A percentile compares a stretch with the other conserved stretches of the same genome.
These are phyloP conservation scores for Sprattus sprattus DNA, from an alignment of 2,113 vertebrate species.

Conservation along the genomic window DNA sequence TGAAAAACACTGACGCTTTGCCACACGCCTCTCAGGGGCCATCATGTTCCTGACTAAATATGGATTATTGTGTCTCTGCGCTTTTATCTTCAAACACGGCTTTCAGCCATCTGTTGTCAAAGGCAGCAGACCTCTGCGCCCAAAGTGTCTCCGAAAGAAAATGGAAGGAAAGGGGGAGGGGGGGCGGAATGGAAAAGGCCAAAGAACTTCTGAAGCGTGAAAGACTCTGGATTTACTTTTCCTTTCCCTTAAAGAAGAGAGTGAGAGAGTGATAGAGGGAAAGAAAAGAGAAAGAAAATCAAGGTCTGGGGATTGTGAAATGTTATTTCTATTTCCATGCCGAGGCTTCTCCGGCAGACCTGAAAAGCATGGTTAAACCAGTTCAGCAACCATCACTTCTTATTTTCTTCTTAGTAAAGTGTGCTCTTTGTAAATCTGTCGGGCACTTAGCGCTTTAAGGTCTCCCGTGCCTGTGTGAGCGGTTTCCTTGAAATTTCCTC, in stretches of 20 bases:
- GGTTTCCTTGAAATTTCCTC: neutral
- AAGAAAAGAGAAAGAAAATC: constrained; percentile 62
- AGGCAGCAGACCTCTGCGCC: constrained; percentile 51
- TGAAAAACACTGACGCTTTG: constrained; percentile 5
- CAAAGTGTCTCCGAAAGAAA: constrained; percentile 53
- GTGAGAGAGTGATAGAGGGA: constrained; percentile 11
- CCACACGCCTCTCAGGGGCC: neutral
- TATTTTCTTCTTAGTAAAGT: constrained; percentile 54
- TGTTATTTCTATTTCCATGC: constrained; percentile 63
- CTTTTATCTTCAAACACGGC: constrained; percentile 59
- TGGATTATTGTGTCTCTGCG: constrained; percentile 46
- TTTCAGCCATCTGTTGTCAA: constrained; percentile 60
- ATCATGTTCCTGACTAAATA: constrained; percentile 47
- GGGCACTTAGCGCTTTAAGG: constrained; percentile 11
- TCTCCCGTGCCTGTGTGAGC: neutral
- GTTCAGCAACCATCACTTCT: constrained; percentile 64
- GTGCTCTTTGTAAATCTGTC: constrained; percentile 57
- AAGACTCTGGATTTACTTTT: constrained; percentile 61
- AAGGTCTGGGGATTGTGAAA: constrained; percentile 68
- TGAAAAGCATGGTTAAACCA: constrained; percentile 67
- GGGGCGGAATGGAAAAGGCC: constrained; percentile 37
- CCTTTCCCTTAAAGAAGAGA: constrained; percentile 40
- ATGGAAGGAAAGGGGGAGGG: constrained; percentile 30
- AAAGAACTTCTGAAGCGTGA: constrained; percentile 64
- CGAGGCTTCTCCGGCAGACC: constrained; percentile 48